Evolutionary conservation across 2,113 vertebrate species (phyloP).

Genomic region (Rhinolophus ferrumequinum): DNA sequence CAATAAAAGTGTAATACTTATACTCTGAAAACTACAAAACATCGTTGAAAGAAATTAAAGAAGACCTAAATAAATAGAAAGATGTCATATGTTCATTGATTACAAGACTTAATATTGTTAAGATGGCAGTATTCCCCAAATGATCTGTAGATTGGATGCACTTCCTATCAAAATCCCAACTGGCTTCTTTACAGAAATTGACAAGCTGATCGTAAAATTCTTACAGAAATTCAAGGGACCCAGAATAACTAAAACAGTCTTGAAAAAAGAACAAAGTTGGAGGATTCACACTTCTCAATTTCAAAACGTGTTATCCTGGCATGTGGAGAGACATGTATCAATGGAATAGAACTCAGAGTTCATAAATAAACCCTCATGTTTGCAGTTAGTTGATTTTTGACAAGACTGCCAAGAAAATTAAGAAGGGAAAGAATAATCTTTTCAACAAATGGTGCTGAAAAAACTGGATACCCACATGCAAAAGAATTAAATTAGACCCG

Average conservation of each 20-base stretch:
- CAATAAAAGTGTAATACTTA: background rate
- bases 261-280: background rate
- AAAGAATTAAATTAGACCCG: background rate
- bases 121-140: background rate
- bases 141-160: background rate
- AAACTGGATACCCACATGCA: background rate
- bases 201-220: background rate
- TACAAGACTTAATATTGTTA: background rate
- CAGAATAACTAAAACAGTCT: background rate
- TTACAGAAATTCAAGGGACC: background rate
- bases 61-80: background rate
- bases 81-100: background rate
- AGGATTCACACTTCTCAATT: background rate
- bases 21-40: constrained; percentile 2
- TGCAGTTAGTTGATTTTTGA: background rate
- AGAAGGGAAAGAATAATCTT: background rate
- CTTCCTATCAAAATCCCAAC: background rate
- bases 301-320: background rate
- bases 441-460: background rate
- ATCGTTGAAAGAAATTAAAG: background rate
- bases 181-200: constrained; percentile 15
- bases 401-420: background rate
- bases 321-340: background rate
- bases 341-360: background rate
- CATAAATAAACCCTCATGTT: background rate